Conservation (phyloP, 2,888 invertebrate genomes). For the Enchytraeus crypticus region DNA sequence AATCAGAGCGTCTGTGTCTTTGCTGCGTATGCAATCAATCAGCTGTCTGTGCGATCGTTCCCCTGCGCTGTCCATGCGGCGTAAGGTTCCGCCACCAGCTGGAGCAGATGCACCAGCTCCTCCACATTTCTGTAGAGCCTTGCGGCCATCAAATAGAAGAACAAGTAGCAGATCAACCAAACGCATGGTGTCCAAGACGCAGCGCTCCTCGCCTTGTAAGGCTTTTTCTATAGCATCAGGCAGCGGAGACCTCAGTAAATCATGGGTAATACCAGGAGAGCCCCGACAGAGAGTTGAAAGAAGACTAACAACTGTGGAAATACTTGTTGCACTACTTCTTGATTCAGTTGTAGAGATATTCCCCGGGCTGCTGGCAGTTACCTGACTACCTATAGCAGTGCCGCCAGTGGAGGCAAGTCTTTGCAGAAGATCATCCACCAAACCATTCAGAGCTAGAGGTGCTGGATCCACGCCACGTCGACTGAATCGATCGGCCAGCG, state of each 20-base stretch:
- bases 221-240: constrained; percentile 89
- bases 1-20: constrained; percentile 92
- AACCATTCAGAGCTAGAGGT: constrained; percentile 82
- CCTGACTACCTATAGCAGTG: constrained; percentile 31
- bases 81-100: constrained; percentile 57
- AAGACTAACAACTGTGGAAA: constrained; percentile 91
- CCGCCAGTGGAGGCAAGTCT: constrained; percentile 54
- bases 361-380: constrained; percentile 38
- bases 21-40: constrained; percentile 92
- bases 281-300: constrained; percentile 91
- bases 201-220: constrained; percentile 86
- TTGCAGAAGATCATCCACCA: constrained; percentile 77
- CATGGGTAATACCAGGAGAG: constrained; percentile 86
- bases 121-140: constrained; percentile 62
- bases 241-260: constrained; percentile 75
- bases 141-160: constrained; percentile 86
- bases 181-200: constrained; percentile 91
- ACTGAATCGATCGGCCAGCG: constrained; percentile 91
- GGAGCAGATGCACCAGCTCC: constrained; percentile 52
- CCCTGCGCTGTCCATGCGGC: constrained; percentile 71
- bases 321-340: constrained; percentile 66
- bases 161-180: constrained; percentile 87
- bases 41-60: constrained; percentile 85
- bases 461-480: constrained; percentile 90
- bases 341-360: constrained; percentile 53